phyloP scores from a whole-genome alignment of 2,797 vertebrate species.

The Scomberomorus guttatus region DNA sequence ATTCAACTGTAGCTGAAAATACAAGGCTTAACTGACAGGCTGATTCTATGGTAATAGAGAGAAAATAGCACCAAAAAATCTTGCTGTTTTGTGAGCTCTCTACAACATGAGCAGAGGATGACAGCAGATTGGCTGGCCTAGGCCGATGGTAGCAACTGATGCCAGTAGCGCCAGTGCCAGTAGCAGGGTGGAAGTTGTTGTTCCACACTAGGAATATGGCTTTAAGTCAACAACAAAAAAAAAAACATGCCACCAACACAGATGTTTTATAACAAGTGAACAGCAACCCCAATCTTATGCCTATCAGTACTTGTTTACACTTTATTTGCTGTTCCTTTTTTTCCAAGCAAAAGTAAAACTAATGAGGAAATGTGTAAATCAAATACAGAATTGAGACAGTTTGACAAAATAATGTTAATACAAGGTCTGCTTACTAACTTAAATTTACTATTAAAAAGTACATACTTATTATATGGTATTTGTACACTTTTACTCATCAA shows the following conservation, averaged over 20 bases:
- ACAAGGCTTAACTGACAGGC: slow-evolving; percentile 64
- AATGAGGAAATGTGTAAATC: too few relatives aligned
- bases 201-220: neutral
- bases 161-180: neutral
- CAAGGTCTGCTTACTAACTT: too few relatives aligned
- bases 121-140: slow-evolving; percentile 9
- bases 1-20: slow-evolving; percentile 64
- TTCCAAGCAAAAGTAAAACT: too few relatives aligned
- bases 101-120: slow-evolving; percentile 29
- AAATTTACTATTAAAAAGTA: too few relatives aligned
- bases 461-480: too few relatives aligned
- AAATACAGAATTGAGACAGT: too few relatives aligned
- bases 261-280: neutral
- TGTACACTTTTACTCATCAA: too few relatives aligned
- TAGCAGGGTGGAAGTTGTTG: slow-evolving; percentile 1
- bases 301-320: neutral
- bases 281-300: neutral
- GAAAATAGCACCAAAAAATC: slow-evolving; percentile 37
- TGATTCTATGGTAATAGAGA: slow-evolving; percentile 43
- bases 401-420: too few relatives aligned
- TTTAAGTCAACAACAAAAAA: neutral
- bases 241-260: neutral
- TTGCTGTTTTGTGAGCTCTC: slow-evolving; percentile 31
- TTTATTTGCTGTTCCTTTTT: neutral
- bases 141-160: slow-evolving; percentile 1